Percentiles rank a stretch among this genome's conserved stretches.
These are phyloP conservation scores for Eupristina koningsbergeri DNA, from an alignment of 1,140 invertebrate genomes.

Conservation along the genomic window DNA sequence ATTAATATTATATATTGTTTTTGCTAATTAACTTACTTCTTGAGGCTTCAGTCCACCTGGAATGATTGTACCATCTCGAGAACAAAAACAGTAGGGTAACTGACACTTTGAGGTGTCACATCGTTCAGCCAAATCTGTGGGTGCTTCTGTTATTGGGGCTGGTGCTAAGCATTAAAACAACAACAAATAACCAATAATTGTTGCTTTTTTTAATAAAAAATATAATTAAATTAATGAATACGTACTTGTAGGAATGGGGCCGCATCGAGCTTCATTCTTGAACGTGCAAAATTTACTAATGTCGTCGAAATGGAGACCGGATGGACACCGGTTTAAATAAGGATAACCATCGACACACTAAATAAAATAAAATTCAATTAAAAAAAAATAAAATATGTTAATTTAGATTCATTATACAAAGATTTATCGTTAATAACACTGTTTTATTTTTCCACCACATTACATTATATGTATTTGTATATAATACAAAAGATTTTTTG, in stretches of 20 bases:
- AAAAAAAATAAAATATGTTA: not conserved
- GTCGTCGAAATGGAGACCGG: constrained; percentile 91
- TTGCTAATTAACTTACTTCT: constrained; percentile 76
- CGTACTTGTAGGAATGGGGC: constrained; percentile 89
- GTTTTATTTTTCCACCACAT: not conserved
- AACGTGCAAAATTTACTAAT: constrained; percentile 93
- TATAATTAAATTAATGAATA: constrained; percentile 54
- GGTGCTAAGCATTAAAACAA: constrained; percentile 74
- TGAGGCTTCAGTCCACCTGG: constrained; percentile 86
- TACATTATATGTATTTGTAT: not conserved
- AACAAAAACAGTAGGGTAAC: constrained; percentile 94
- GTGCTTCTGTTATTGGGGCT: constrained; percentile 85
- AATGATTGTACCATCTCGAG: constrained; percentile 89
- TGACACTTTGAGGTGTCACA: constrained; percentile 85
- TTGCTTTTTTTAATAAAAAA: not conserved
- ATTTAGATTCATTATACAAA: not conserved
- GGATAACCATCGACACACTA: constrained; percentile 91
- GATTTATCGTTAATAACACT: not conserved
- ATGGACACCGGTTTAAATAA: constrained; percentile 90
- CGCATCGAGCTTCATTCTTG: constrained; percentile 91
- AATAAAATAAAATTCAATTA: constrained; percentile 45
- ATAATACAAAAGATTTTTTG: too few relatives aligned
- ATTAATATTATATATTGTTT: not conserved
- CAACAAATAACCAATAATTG: not conserved
- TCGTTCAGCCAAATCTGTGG: constrained; percentile 83